phyloP scores from a whole-genome alignment of 2,113 vertebrate species.

The Meleagris gallopavo region DNA sequence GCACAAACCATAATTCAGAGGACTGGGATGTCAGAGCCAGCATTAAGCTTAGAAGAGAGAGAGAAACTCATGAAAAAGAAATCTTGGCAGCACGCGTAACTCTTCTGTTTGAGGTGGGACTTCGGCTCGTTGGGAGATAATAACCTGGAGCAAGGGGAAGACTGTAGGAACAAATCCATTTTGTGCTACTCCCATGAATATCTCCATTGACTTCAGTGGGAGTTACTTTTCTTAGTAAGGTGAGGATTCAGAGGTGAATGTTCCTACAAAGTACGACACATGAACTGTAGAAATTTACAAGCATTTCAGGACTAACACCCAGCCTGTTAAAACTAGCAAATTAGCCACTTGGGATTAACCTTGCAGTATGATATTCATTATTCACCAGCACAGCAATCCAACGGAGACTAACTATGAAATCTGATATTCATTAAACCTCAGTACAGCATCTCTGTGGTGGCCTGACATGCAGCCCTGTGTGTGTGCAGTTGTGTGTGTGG shows the following conservation, averaged over 20 bases:
- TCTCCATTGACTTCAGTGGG: background rate
- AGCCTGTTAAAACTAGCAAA: conserved; percentile 50
- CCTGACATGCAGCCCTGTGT: background rate
- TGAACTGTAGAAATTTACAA: conserved; percentile 32
- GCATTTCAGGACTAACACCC: conserved; percentile 41
- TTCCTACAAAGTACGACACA: background rate
- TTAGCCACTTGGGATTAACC: conserved; percentile 40
- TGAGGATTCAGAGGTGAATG: conserved; percentile 12
- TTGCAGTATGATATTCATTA: conserved; percentile 50
- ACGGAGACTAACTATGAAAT: conserved; percentile 4
- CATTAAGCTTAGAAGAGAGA: background rate
- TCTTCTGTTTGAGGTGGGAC: background rate
- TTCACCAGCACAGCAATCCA: conserved; percentile 16
- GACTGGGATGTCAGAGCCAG: background rate
- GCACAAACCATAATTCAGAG: background rate
- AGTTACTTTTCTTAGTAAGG: background rate
- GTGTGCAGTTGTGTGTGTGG: background rate
- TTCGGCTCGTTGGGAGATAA: background rate
- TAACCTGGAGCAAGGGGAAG: background rate
- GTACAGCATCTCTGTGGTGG: conserved; percentile 27
- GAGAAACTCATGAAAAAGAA: background rate
- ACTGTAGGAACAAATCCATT: background rate
- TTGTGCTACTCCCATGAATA: background rate
- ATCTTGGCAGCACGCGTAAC: background rate
- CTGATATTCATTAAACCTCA: conserved; percentile 62